Conservation (phyloP, 2,113 vertebrate genomes). For the Tringa solitaria region DNA sequence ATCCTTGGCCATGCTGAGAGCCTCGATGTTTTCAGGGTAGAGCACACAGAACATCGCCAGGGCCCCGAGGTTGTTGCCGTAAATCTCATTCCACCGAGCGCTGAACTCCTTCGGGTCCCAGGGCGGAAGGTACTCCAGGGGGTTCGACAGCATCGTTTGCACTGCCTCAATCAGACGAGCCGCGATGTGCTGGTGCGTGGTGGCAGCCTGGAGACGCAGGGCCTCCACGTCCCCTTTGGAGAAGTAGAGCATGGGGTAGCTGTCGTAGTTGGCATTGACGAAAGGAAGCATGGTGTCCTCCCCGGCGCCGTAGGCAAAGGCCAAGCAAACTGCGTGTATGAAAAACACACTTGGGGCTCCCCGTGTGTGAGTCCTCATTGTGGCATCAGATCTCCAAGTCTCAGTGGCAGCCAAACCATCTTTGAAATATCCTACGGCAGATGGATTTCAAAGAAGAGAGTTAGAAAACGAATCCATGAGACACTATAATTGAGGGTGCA, state of each 20-base stretch:
- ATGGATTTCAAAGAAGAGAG: not conserved
- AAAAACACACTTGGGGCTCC: slow-evolving; percentile 97
- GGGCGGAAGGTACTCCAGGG: slow-evolving; percentile 91
- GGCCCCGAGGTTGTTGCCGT: slow-evolving; percentile 94
- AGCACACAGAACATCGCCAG: slow-evolving; percentile 95
- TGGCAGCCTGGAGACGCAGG: slow-evolving; percentile 77
- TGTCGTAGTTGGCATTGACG: slow-evolving; percentile 90
- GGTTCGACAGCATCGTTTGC: slow-evolving; percentile 88
- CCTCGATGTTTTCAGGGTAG: slow-evolving; percentile 90
- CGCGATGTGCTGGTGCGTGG: slow-evolving; percentile 83
- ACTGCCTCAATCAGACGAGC: slow-evolving; percentile 83
- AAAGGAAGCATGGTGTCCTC: slow-evolving; percentile 84
- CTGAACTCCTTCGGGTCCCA: slow-evolving; percentile 92
- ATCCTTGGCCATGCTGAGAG: slow-evolving; percentile 86
- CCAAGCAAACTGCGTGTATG: slow-evolving; percentile 83
- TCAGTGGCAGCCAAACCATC: slow-evolving; percentile 81
- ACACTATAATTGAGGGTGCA: not conserved
- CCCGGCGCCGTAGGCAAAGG: slow-evolving; percentile 61
- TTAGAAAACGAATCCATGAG: not conserved
- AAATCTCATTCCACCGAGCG: slow-evolving; percentile 96
- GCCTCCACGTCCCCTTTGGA: slow-evolving; percentile 79
- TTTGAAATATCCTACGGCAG: slow-evolving; percentile 74
- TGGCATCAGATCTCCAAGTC: slow-evolving; percentile 86
- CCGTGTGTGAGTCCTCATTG: slow-evolving; percentile 94
- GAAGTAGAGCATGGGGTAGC: slow-evolving; percentile 97